These are phyloP conservation scores for Megalops cyprinoides DNA, from an alignment of 2,797 vertebrate species.

Conservation along the genomic window DNA sequence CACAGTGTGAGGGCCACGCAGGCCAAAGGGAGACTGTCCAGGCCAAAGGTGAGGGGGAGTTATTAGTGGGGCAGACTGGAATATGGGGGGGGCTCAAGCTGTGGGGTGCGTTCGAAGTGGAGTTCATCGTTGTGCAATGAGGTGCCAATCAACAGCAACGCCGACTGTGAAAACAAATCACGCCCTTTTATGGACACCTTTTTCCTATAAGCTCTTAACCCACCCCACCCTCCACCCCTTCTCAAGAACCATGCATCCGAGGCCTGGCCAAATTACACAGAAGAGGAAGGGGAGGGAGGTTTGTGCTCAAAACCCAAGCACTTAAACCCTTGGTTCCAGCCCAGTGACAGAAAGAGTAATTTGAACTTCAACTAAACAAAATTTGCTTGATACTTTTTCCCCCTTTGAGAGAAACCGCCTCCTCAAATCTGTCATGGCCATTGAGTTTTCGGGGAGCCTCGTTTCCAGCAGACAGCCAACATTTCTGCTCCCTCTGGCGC, in stretches of 20 bases:
- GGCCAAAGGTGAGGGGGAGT: neutral
- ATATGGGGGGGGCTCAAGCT: conserved; percentile 4
- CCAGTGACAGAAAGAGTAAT: too few relatives aligned
- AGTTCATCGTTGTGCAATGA: neutral
- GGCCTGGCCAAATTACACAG: too few relatives aligned
- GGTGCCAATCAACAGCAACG: neutral
- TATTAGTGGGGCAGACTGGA: neutral
- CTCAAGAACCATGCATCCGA: too few relatives aligned
- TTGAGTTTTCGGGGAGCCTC: conserved; percentile 16
- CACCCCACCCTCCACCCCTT: too few relatives aligned
- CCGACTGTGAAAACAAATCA: neutral
- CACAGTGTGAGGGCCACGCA: neutral
- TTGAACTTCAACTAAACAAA: too few relatives aligned
- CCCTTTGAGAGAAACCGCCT: too few relatives aligned
- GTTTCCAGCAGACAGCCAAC: neutral
- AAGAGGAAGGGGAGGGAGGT: too few relatives aligned
- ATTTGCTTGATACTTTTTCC: too few relatives aligned
- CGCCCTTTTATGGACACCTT: neutral
- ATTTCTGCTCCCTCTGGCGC: neutral
- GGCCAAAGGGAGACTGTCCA: conserved; percentile 7
- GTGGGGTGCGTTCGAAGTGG: neutral
- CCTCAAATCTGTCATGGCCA: too few relatives aligned
- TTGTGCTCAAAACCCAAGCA: too few relatives aligned
- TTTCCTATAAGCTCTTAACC: too few relatives aligned
- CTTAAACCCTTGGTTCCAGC: too few relatives aligned